These are phyloP conservation scores for Cinclus cinclus DNA, from an alignment of 2,113 vertebrate species.

Conservation along the genomic window DNA sequence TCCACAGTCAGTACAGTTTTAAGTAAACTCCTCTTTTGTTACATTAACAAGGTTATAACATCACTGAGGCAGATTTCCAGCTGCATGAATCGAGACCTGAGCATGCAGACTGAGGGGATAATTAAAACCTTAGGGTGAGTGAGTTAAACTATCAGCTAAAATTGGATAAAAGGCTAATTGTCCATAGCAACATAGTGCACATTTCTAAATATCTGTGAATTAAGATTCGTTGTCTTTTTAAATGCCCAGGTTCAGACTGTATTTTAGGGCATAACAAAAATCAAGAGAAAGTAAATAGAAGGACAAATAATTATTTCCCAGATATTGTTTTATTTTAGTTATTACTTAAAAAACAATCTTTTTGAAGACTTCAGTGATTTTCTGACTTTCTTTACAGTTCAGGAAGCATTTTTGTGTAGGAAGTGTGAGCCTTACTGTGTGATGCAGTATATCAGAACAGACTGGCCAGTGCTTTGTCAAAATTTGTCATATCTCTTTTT, in stretches of 20 bases:
- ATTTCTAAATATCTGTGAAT: constrained; percentile 78
- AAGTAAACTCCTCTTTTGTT: constrained; percentile 90
- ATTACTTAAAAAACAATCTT: neutral
- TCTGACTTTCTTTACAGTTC: neutral
- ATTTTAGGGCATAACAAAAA: constrained; percentile 22
- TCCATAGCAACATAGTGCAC: constrained; percentile 74
- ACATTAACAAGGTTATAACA: constrained; percentile 88
- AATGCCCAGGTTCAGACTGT: neutral
- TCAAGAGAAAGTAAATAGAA: neutral
- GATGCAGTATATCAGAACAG: neutral
- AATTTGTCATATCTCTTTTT: constrained; percentile 47
- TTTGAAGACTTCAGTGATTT: neutral
- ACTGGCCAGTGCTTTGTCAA: neutral
- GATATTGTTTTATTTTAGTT: neutral
- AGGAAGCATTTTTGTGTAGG: neutral
- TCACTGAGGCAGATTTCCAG: constrained; percentile 83
- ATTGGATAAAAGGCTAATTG: constrained; percentile 83
- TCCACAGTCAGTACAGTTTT: constrained; percentile 85
- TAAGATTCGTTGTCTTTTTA: constrained; percentile 37
- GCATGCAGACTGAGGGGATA: constrained; percentile 72
- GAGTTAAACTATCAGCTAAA: constrained; percentile 77
- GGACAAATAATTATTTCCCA: neutral
- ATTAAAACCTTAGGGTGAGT: constrained; percentile 78
- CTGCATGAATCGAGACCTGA: constrained; percentile 74
- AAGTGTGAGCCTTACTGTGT: neutral